These are phyloP conservation scores for Caradrina kadenii DNA, from an alignment of 2,888 invertebrate species.

Conservation along the genomic window DNA sequence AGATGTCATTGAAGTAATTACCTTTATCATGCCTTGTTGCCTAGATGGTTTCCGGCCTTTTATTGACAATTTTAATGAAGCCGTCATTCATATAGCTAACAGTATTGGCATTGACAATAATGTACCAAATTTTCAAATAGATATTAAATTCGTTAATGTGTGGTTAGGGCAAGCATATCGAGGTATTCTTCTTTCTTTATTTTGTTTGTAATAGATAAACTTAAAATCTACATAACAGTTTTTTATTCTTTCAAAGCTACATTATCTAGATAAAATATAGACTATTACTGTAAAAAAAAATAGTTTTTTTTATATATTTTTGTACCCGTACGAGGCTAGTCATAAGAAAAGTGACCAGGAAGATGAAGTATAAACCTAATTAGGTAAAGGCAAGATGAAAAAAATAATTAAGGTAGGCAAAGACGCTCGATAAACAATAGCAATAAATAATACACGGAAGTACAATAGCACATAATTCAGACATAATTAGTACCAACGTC, in stretches of 20 bases:
- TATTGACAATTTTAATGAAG: not conserved
- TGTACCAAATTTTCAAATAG: not conserved
- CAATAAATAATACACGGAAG: conserved; percentile 12
- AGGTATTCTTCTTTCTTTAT: too few species aligned
- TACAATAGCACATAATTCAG: not conserved
- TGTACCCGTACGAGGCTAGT: not conserved
- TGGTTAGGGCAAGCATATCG: not conserved
- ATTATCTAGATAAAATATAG: too few species aligned
- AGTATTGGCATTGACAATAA: not conserved
- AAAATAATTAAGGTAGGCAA: not conserved
- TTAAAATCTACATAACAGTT: too few species aligned
- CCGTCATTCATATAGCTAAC: not conserved
- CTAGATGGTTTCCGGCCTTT: not conserved
- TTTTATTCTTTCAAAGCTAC: too few species aligned
- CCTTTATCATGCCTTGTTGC: conserved; percentile 1
- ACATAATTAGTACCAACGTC: conserved; percentile 18
- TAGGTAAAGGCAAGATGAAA: not conserved
- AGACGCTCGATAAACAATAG: not conserved
- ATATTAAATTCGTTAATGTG: not conserved
- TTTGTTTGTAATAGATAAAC: too few species aligned
- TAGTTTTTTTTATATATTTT: too few species aligned
- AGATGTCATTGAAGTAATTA: not conserved
- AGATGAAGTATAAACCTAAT: not conserved
- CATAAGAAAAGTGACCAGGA: not conserved
- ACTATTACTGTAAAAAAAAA: too few species aligned